Evolutionary conservation across 2,113 vertebrate species (phyloP), one percentile per base, ranked within the genome.

Genomic region (Cryptotis parvus): DNA sequence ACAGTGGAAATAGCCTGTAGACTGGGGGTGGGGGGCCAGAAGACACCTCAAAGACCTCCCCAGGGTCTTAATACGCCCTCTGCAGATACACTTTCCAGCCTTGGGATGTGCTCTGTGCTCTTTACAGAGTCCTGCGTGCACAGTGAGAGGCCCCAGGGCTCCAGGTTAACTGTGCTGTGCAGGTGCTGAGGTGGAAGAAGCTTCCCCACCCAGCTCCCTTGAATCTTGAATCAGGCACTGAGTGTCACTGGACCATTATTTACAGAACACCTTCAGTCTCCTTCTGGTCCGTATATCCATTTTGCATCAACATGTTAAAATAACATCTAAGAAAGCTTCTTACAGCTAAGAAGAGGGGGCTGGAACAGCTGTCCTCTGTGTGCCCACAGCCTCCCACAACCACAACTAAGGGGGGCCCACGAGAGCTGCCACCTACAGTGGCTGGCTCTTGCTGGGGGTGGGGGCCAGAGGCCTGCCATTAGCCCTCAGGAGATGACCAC

Each of bases 231-330:
- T n/a, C n/a, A n/a, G n/a, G 84, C 35, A 63, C 29, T n/a, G 22
- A 84, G 89, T 93, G 89, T 68, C 95, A 75, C 93, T 63, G 68
- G 0, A 10, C 39, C 92, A 82, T 75, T 96, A 92, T 96, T 96
- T 96, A 95, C 95, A 92, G 96, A 97, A 94, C 94, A 93, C 82
- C 90, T 43, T 79, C 94, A 89, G 86, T 45, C n/a, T 70, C 73
- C 45, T 24, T 63, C 84, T 22, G 55, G 20, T 55, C 39, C 96
- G 89, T 96, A 95, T 97, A 81, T 96, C 97, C 55, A 45, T 93
- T 94, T 81, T 95, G 88, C 90, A 96, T 96, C 96, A 97, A 96
- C 95, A 92, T 97, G 94, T 95, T 97, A 96, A 96, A 97, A 94
- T 91, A 96, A 97, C 89, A 93, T 29, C 58, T 52, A 95, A 78